phyloP scores from a whole-genome alignment of 2,113 vertebrate genomes.

The Neotragus pygmaeus region DNA sequence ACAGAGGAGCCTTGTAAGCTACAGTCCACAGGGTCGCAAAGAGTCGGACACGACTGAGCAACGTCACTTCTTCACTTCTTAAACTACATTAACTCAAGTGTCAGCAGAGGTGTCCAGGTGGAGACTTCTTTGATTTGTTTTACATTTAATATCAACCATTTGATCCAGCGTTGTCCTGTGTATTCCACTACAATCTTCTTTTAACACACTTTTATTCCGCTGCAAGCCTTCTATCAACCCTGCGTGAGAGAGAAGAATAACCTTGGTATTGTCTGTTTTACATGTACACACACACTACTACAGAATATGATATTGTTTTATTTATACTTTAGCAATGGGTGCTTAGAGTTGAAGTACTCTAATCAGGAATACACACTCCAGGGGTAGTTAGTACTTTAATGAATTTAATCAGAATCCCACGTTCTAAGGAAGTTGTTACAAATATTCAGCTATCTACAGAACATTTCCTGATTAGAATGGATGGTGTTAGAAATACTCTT shows the following conservation, averaged over 20 bases:
- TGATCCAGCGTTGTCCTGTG: not conserved
- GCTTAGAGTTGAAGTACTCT: not conserved
- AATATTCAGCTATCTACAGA: slow-evolving; percentile 10
- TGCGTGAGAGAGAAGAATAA: not conserved
- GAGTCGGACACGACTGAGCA: too few species aligned
- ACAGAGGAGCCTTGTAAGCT: too few species aligned
- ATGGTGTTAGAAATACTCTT: not conserved
- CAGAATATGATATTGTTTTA: not conserved
- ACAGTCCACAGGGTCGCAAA: too few species aligned
- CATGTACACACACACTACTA: too few species aligned
- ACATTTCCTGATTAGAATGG: slow-evolving; percentile 8
- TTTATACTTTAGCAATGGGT: not conserved
- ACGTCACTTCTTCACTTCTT: too few species aligned
- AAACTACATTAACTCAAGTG: not conserved
- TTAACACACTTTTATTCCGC: not conserved
- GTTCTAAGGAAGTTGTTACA: not conserved
- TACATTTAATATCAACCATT: not conserved
- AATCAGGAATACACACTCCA: not conserved
- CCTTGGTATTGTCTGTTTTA: not conserved
- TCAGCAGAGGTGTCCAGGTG: not conserved
- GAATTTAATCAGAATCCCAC: slow-evolving; percentile 19
- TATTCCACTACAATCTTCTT: not conserved
- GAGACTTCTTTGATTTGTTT: not conserved
- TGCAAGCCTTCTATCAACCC: not conserved
- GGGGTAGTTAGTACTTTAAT: slow-evolving; percentile 1